phyloP scores from a whole-genome alignment of 2,888 invertebrate genomes.

The Galerucella nymphaeae region DNA sequence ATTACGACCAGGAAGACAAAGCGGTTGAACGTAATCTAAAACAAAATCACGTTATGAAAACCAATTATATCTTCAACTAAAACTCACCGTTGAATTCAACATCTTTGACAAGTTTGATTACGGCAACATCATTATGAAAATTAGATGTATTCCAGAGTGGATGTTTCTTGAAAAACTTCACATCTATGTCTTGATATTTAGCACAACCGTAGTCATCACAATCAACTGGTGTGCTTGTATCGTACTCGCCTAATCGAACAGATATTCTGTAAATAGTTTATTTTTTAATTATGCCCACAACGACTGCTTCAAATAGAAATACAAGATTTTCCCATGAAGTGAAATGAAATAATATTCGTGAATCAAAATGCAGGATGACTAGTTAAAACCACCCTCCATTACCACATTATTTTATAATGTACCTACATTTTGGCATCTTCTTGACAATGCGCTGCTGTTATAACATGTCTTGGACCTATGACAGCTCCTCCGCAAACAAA shows the following conservation, averaged over 20 bases:
- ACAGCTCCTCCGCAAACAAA: slow-evolving; percentile 21
- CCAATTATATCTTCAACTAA: not conserved
- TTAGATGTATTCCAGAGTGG: slow-evolving; percentile 11
- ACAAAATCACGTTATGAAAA: not conserved
- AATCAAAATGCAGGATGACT: no score
- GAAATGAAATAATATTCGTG: no score
- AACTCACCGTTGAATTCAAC: slow-evolving; percentile 12
- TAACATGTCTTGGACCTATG: slow-evolving; percentile 13
- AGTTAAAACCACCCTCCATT: no score
- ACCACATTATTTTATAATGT: not conserved
- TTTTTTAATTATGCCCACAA: no score
- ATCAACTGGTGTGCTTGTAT: slow-evolving; percentile 9
- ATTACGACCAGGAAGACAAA: slow-evolving; percentile 68
- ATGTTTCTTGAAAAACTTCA: slow-evolving; percentile 4
- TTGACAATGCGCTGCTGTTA: slow-evolving; percentile 30
- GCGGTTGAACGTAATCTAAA: slow-evolving; percentile 69
- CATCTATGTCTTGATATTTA: slow-evolving; percentile 17
- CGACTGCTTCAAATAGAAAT: no score
- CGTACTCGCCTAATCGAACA: slow-evolving; percentile 23
- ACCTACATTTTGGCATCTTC: slow-evolving; percentile 26
- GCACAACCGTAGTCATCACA: slow-evolving; percentile 28
- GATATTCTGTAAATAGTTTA: slow-evolving; percentile 9
- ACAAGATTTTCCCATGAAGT: no score
- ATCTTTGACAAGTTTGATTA: slow-evolving; percentile 7
- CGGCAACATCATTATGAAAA: slow-evolving; percentile 26